Evolutionary conservation across 2,888 invertebrate species (phyloP), one percentile per base, ranked within the genome.

Genomic region (Hemaris fuciformis): DNA sequence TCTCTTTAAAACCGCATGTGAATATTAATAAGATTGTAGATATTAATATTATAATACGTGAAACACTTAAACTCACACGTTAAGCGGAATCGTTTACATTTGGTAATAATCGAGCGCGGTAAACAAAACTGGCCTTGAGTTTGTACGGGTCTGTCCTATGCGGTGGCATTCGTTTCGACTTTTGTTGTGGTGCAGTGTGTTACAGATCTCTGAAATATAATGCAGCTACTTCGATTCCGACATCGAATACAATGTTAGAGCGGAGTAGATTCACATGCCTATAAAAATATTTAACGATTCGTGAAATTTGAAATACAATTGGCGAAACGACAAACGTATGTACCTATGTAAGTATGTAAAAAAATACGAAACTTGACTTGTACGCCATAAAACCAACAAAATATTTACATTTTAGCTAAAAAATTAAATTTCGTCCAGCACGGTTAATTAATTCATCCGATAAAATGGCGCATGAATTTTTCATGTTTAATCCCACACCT

Each of bases 401-500:
- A 43, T 43, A 13, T 43, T n/a, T 6, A 4, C 3, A 53, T 8
- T 15, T 3, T 22, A 8, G 18, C 7, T n/a, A 6, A 27, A 27
- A 31, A 27, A 18, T 15, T n/a, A 10, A 27, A n/a, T 53, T n/a
- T 6, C 27, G 48, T 18, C 18, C 10, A 31, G 31, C 10, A n/a
- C n/a, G 31, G 27, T 31, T 53, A 53, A 53, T 53, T 31, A 53
- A 53, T 53, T 31, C 53, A 53, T 27, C 18, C 31, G 53, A 53
- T 53, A 53, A 10, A 10, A 53, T 53, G 27, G 53, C 53, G 53
- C 53, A 18, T 31, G 53, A 53, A 53, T 53, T 53, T 53, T 53
- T 53, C 48, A 27, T 27, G 48, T 53, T 53, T 53, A 53, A 53
- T 53, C 18, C 53, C 53, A 53, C 53, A 31, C 53, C 53, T 53